These are phyloP conservation scores for Hydrotaea diabolus DNA, from an alignment of 2,888 invertebrate species.

Conservation along the genomic window DNA sequence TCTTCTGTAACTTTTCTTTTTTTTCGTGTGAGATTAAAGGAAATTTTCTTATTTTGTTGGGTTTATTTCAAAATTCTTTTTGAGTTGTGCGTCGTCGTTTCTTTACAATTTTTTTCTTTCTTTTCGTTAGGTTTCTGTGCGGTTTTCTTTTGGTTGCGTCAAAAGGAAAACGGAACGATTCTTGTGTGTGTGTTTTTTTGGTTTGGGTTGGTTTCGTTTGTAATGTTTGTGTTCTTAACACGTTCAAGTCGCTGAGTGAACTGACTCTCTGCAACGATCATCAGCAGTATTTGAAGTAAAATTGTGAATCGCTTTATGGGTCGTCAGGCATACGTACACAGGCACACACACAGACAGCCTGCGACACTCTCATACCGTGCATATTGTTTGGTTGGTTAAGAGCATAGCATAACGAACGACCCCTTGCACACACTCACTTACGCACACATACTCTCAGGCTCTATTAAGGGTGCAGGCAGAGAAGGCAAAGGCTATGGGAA, in stretches of 20 bases:
- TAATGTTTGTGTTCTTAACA: conserved; percentile 74
- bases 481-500: conserved; percentile 33
- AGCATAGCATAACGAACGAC: conserved; percentile 59
- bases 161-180: conserved; percentile 31
- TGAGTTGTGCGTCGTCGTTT: conserved; percentile 4
- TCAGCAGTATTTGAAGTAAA: conserved; percentile 80
- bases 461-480: conserved; percentile 73
- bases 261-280: conserved; percentile 80
- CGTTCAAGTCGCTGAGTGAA: conserved; percentile 81
- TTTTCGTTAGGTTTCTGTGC: conserved; percentile 16
- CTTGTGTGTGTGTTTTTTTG: no score
- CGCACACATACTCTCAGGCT: conserved; percentile 54
- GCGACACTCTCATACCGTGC: conserved; percentile 39
- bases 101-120: not conserved
- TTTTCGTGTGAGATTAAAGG: not conserved
- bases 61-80: not conserved
- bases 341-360: conserved; percentile 23
- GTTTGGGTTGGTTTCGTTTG: not conserved
- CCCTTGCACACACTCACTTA: conserved; percentile 59
- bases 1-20: not conserved
- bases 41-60: conserved; percentile 47
- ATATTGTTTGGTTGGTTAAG: conserved; percentile 65
- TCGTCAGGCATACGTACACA: conserved; percentile 48
- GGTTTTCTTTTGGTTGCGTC: conserved; percentile 17
- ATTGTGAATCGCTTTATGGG: conserved; percentile 70